Conservation (phyloP, 1,140 invertebrate genomes). For the Brachionus asplanchnoidis region DNA sequence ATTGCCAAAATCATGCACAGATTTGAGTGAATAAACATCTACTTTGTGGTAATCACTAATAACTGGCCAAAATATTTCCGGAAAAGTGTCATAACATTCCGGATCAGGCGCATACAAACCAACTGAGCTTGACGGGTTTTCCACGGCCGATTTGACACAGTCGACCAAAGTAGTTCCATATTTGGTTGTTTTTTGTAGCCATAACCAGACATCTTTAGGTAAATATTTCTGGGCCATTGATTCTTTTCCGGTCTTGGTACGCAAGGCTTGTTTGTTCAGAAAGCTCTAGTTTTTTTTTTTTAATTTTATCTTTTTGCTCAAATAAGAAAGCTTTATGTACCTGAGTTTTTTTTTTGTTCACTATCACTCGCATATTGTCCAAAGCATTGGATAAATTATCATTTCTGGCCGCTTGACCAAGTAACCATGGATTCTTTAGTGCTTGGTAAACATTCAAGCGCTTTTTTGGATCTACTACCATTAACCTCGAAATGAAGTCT, state of each 20-base stretch:
- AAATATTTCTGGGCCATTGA: conserved; percentile 31
- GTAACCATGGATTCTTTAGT: not conserved
- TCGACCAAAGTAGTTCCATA: conserved; percentile 35
- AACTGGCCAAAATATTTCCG: conserved; percentile 47
- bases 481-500: conserved; percentile 13
- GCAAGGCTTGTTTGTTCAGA: conserved; percentile 20
- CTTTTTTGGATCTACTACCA: conserved; percentile 26
- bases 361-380: conserved; percentile 32
- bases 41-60: conserved; percentile 50
- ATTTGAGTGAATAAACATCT: not conserved
- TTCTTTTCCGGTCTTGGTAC: not conserved
- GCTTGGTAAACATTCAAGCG: conserved; percentile 13
- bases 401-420: conserved; percentile 21
- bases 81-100: conserved; percentile 49
- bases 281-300: not conserved
- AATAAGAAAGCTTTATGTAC: not conserved
- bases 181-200: conserved; percentile 24
- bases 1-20: conserved; percentile 29
- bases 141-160: conserved; percentile 34
- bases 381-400: conserved; percentile 2
- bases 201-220: conserved; percentile 40
- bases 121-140: not conserved
- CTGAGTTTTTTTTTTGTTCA: conserved; percentile 29
- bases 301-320: not conserved
- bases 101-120: conserved; percentile 45